These are phyloP conservation scores for Steatocranus sp. DNA, from an alignment of 2,797 vertebrate genomes.

Conservation along the genomic window DNA sequence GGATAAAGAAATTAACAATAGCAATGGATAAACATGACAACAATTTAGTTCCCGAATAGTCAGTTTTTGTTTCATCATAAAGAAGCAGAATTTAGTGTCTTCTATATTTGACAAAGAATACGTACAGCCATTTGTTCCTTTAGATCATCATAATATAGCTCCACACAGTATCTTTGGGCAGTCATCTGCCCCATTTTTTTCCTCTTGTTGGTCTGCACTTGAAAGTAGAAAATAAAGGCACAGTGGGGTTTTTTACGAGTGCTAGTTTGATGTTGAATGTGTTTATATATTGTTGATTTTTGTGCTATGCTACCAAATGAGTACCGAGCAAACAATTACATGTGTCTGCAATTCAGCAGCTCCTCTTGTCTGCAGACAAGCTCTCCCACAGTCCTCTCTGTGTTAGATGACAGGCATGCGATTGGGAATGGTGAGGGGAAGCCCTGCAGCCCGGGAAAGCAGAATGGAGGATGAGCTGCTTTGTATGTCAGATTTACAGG, in stretches of 20 bases:
- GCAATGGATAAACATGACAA: background rate
- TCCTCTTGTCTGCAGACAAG: conserved; percentile 9
- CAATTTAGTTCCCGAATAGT: background rate
- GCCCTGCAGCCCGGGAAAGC: conserved; percentile 7
- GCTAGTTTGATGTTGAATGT: background rate
- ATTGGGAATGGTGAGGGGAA: conserved; percentile 20
- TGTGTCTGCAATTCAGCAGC: background rate
- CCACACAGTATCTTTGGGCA: background rate
- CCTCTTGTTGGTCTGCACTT: background rate
- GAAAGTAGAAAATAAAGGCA: background rate
- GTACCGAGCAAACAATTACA: background rate
- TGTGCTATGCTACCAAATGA: background rate
- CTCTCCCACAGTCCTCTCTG: conserved; percentile 14
- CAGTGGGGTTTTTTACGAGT: rapidly evolving
- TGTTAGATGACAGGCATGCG: conserved; percentile 17
- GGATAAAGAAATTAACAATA: background rate
- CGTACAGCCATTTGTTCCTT: background rate
- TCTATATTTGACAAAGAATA: background rate
- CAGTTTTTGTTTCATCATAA: background rate
- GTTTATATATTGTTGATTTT: background rate
- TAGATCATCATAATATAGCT: background rate
- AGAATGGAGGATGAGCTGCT: conserved; percentile 8
- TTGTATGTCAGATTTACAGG: conserved; percentile 28
- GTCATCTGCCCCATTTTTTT: background rate
- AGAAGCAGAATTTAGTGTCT: background rate